Percentiles rank a stretch among this genome's conserved stretches.
Conservation (phyloP, 2,888 invertebrate genomes). For the Scrobipalpa costella region DNA sequence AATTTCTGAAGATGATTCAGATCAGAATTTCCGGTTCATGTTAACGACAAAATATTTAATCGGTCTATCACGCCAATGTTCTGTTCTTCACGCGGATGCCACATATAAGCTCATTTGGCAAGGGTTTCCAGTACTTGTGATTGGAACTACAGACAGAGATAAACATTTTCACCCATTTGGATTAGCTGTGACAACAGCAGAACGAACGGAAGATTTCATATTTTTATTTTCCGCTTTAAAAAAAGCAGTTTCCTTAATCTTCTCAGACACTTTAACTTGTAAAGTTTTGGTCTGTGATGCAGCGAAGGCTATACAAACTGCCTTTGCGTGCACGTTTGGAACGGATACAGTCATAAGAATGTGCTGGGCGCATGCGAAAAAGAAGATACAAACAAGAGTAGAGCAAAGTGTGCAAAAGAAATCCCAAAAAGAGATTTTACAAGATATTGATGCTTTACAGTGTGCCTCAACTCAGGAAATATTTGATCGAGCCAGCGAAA, state of each 20-base stretch:
- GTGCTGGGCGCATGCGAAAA: conserved; percentile 27
- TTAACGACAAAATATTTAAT: conserved; percentile 29
- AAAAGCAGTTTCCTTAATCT: no score
- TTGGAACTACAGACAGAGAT: no score
- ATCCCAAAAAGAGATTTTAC: no score
- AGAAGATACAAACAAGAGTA: no score
- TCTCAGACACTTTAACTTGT: conserved; percentile 25
- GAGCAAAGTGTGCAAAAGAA: no score
- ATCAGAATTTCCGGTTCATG: conserved; percentile 30
- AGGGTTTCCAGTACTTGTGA: no score
- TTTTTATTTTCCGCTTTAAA: conserved; percentile 32
- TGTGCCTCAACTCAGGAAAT: no score
- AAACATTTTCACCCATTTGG: no score
- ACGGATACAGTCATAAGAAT: conserved; percentile 22
- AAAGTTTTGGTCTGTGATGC: conserved; percentile 27
- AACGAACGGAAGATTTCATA: conserved; percentile 34
- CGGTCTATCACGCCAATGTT: conserved; percentile 20
- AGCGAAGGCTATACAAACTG: conserved; percentile 23
- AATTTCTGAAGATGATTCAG: conserved; percentile 29
- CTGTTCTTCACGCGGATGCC: conserved; percentile 18
- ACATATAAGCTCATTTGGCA: conserved; percentile 34
- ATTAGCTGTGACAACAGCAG: conserved; percentile 24
- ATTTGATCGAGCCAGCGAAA: no score
- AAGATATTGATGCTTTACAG: no score
- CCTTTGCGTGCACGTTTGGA: conserved; percentile 26